Base-by-base conservation (phyloP, 92 coral and sea anemone genomes). In the Isaurus tuberculatus region DNA sequence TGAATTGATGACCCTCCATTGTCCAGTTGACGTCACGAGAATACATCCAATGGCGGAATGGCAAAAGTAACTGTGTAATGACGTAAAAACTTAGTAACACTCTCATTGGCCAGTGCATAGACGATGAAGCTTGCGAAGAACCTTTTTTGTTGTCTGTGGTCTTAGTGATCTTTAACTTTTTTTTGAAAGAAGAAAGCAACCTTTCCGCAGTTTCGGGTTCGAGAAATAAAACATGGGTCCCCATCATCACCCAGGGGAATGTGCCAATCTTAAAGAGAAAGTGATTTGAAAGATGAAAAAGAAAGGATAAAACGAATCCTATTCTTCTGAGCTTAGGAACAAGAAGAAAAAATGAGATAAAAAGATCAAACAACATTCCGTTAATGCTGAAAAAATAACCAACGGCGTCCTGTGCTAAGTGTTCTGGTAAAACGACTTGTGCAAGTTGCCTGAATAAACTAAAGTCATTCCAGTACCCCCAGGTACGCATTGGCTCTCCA, bases 31-130 rank as follows among this genome's bases (percentile, higher is more conserved):
- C 92, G 92, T 89, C 84, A 77, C 92, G 89, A 61, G 92, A 88
- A 89, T 89, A 89, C 89, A 89, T 86, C 92, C 92, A 89, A 89
- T 89, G 92, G 60, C 92, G 92, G 32, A 89, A 89, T 73, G 92
- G 92, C 63, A 85, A 28, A 51, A 89, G 16, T 70, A 89, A 43
- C 78, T 89, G 92, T 20, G 71, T 73, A 57, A 66, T 88, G 72
- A 89, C 79, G 66, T 84, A 89, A 72, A 51, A 2, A 61, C 57
- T 8, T 15, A 89, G 75, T 67, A 89, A 65, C 34, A 57, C 79
- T 63, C 79, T 89, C 48, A 84, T 31, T 5, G 75, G 83, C 79
- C 83, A 79, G 67, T 71, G 34, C 88, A 88, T 60, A 33, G 72
- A 33, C 42, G 14, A 9, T 55, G 55, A 32, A 13, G 36, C 40